phyloP scores from a whole-genome alignment of 1,140 invertebrate species.

The Frieseomelitta varia region DNA sequence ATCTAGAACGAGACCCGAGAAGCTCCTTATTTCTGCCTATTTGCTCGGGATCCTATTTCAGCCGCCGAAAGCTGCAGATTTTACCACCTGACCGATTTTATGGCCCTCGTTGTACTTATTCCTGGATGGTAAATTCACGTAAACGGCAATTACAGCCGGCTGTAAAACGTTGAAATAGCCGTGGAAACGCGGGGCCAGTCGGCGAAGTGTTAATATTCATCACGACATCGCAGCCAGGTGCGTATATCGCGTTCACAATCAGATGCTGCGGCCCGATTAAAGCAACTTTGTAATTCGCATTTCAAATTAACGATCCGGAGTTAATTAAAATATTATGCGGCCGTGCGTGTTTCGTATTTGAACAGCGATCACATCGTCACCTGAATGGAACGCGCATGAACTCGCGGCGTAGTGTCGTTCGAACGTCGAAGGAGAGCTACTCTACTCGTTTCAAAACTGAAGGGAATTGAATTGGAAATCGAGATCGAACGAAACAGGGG shows the following conservation, averaged over 20 bases:
- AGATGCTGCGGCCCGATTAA: too few relatives aligned
- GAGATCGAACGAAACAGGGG: too few relatives aligned
- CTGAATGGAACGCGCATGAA: background rate
- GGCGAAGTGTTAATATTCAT: constrained; percentile 5
- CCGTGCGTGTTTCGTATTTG: background rate
- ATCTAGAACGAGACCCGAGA: background rate
- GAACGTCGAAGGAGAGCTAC: too few relatives aligned
- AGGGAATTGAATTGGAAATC: too few relatives aligned
- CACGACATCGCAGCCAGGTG: background rate
- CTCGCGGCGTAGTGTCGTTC: background rate
- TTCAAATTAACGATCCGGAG: background rate
- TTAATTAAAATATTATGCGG: constrained; percentile 16
- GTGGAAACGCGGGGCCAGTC: background rate
- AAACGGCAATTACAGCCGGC: background rate
- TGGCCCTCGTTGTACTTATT: background rate
- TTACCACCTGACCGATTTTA: background rate
- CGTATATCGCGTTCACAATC: background rate
- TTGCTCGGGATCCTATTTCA: background rate
- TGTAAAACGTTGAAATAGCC: background rate
- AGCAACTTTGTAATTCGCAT: constrained; percentile 2
- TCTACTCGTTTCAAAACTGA: too few relatives aligned
- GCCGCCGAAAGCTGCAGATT: background rate
- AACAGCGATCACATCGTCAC: background rate
- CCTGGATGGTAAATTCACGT: background rate
- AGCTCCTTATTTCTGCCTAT: background rate